Evolutionary conservation across 2,113 vertebrate species (phyloP), one percentile per base, ranked within the genome.

Genomic region (Channa argus): DNA sequence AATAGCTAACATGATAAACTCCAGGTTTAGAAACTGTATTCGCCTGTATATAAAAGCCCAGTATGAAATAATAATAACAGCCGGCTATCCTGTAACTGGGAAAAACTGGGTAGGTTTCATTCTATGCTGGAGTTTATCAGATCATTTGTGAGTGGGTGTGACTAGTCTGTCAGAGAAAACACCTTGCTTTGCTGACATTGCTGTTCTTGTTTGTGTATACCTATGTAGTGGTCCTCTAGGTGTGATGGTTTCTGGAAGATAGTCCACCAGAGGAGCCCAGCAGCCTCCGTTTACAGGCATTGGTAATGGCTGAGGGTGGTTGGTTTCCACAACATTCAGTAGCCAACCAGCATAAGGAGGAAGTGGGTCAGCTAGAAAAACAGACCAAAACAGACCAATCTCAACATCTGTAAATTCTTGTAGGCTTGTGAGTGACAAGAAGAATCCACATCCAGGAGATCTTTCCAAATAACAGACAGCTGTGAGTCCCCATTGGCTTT

Each of bases 191-290:
- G 61, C 72, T 62, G 55, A 84, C 37, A 78, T 59, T 50, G 37
- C 59, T 68, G 60, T 5, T 45, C 24, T n/a, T 24, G 63, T 50
- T 6, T 63, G 55, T 68, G 41, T 6, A 85, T 77, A 98, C 98
- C 98, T 96, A 39, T 99, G 97, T 72, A 99, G 95, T 0, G 98
- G 97, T 47, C 97, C 97, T 37, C 97, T 93, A 0, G 97, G 96
- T 4, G 97, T 98, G 88, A 99, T 95, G 71, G 98, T 99, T 87
- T 99, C 98, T 14, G 98, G 98, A 50, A 99, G 95, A 80, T 97
- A 99, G 92, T 99, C 98, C 41, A 99, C 98, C 76, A 99, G 94
- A 0, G 98, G 98, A 6, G 98, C 98, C 98, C 98, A 99, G 71
- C 97, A 99, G 24, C 98, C 98, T 74, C 97, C 97, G 4, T 96